These are phyloP conservation scores for Octomys mimax DNA, from an alignment of 2,797 vertebrate species.

Conservation along the genomic window DNA sequence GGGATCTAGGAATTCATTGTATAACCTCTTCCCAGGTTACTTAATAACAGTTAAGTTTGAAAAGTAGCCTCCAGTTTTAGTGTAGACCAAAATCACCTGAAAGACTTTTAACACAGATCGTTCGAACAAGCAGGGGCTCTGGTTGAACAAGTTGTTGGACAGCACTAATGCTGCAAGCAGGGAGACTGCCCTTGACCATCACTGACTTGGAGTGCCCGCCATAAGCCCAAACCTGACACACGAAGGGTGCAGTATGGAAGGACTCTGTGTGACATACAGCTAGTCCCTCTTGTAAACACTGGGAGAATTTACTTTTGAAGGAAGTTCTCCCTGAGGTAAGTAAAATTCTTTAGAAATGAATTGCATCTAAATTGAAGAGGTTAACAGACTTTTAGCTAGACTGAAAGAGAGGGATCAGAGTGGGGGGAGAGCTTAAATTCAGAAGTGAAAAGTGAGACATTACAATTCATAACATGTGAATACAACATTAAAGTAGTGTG, in stretches of 20 bases:
- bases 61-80: background rate
- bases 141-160: background rate
- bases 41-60: background rate
- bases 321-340: background rate
- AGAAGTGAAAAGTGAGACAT: background rate
- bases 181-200: background rate
- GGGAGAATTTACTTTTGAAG: constrained; percentile 37
- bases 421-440: background rate
- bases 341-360: background rate
- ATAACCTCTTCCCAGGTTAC: background rate
- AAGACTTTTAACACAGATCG: background rate
- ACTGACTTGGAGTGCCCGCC: background rate
- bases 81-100: background rate
- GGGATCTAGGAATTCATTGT: background rate
- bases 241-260: background rate
- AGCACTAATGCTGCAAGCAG: background rate
- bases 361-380: too few species aligned
- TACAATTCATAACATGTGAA: background rate
- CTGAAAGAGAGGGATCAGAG: background rate
- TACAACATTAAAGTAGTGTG: background rate
- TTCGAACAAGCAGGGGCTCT: background rate
- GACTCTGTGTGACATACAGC: background rate
- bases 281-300: background rate
- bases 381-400: background rate
- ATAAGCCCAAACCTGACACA: background rate